A percentile compares a stretch with the other conserved stretches of the same genome.
These are phyloP conservation scores for Cololabis saira DNA, from an alignment of 2,113 vertebrate genomes.

Conservation along the genomic window DNA sequence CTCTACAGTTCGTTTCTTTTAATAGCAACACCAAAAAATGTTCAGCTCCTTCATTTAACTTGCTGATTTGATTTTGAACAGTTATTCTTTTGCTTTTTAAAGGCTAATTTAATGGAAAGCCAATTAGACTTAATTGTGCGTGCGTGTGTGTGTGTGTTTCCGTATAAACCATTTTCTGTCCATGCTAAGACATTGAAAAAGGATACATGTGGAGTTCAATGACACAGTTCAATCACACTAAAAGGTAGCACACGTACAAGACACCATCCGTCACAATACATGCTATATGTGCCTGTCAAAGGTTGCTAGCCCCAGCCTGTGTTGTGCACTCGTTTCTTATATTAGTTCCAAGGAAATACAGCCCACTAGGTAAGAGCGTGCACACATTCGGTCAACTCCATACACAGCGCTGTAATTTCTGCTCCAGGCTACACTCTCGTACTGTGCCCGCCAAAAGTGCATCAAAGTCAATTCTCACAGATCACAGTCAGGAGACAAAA, in stretches of 20 bases:
- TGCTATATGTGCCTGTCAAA: not conserved
- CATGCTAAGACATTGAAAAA: not conserved
- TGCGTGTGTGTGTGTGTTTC: slow-evolving; percentile 19
- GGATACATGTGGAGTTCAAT: not conserved
- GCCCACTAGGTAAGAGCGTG: slow-evolving; percentile 26
- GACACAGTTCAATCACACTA: not conserved
- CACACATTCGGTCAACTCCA: slow-evolving; percentile 13
- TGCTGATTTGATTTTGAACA: not conserved
- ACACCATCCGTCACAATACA: slow-evolving; percentile 1
- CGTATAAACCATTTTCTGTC: slow-evolving; percentile 19
- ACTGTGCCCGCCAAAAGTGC: slow-evolving; percentile 7
- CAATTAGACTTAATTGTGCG: slow-evolving; percentile 25
- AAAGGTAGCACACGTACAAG: not conserved
- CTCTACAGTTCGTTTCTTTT: slow-evolving; percentile 1
- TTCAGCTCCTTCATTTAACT: slow-evolving; percentile 7
- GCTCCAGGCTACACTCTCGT: slow-evolving; percentile 31
- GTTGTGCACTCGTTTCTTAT: slow-evolving; percentile 10
- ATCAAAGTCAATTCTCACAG: slow-evolving; percentile 33
- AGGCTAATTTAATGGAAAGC: slow-evolving; percentile 17
- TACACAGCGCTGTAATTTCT: slow-evolving; percentile 44
- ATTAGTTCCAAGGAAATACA: slow-evolving; percentile 9
- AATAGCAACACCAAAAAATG: not conserved
- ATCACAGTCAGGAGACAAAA: slow-evolving; percentile 25
- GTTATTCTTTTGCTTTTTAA: slow-evolving; percentile 21
- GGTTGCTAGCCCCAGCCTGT: not conserved